These are phyloP conservation scores for Eulemur macaco DNA, from an alignment of 2,113 vertebrate genomes.

Conservation along the genomic window DNA sequence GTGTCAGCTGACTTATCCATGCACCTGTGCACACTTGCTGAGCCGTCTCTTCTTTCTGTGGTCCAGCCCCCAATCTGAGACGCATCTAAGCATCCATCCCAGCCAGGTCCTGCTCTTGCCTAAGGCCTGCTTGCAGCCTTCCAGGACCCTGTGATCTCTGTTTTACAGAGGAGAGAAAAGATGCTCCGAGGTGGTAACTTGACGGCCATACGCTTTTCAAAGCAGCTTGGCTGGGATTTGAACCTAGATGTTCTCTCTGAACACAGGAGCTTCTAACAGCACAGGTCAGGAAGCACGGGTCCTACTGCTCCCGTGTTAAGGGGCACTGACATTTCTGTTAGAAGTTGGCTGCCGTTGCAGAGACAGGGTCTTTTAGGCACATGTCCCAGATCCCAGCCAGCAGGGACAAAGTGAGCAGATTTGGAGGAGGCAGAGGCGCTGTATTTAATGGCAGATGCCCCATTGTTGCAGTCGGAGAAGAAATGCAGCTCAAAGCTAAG, in stretches of 20 bases:
- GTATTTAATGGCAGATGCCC: neutral
- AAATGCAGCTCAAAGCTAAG: neutral
- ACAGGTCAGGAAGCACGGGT: too few relatives aligned
- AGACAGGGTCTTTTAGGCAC: neutral
- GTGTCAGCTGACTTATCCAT: neutral
- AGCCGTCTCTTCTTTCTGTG: too few relatives aligned
- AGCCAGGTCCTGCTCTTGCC: neutral
- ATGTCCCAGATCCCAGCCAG: neutral
- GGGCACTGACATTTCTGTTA: neutral
- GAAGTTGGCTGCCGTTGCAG: too few relatives aligned
- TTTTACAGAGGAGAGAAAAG: neutral
- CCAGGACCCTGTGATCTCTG: neutral
- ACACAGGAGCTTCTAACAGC: neutral
- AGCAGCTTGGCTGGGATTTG: neutral
- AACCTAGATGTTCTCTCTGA: neutral
- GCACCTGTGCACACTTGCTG: neutral
- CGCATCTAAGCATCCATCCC: neutral
- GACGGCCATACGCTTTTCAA: neutral
- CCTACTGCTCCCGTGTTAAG: fast-evolving
- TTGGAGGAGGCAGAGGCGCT: neutral
- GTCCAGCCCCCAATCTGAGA: neutral
- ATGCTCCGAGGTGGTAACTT: too few relatives aligned
- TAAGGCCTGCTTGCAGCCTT: too few relatives aligned
- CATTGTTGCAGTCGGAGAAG: too few relatives aligned
- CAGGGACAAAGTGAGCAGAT: too few relatives aligned